A percentile compares a stretch with the other conserved stretches of the same genome.
phyloP scores from a whole-genome alignment of 2,888 invertebrate genomes.

The Andrena bicolor region DNA sequence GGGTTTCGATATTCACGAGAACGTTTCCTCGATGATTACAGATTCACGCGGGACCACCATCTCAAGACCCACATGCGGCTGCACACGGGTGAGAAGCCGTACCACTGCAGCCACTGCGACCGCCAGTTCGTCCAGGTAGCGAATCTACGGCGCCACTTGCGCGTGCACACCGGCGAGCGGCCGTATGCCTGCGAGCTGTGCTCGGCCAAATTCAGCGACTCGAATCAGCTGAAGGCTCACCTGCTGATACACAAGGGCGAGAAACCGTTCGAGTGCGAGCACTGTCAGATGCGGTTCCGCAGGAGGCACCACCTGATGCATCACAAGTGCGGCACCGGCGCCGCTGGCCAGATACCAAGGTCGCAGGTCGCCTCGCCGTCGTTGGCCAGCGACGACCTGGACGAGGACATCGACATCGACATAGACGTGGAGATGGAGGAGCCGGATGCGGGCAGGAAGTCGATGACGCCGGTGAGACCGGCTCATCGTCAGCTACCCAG shows the following conservation, averaged over 20 bases:
- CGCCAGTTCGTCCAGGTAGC: slow-evolving; percentile 97
- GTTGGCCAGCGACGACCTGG: slow-evolving; percentile 76
- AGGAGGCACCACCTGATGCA: slow-evolving; percentile 94
- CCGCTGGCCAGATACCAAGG: slow-evolving; percentile 29
- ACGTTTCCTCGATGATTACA: slow-evolving; percentile 55
- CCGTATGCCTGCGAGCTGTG: slow-evolving; percentile 96
- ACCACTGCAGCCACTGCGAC: slow-evolving; percentile 96
- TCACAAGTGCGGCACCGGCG: slow-evolving; percentile 90
- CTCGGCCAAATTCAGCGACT: slow-evolving; percentile 94
- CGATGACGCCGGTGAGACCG: slow-evolving; percentile 65
- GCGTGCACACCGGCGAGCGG: slow-evolving; percentile 96
- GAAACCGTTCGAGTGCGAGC: slow-evolving; percentile 93
- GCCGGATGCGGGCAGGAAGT: slow-evolving; percentile 83
- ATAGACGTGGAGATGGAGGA: slow-evolving; percentile 86
- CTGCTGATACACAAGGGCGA: slow-evolving; percentile 95
- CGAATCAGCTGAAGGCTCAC: slow-evolving; percentile 96
- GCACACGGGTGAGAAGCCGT: slow-evolving; percentile 97
- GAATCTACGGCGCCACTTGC: slow-evolving; percentile 93
- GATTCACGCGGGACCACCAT: slow-evolving; percentile 96
- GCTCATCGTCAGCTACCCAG: slow-evolving; percentile 81
- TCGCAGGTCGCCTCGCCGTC: slow-evolving; percentile 76
- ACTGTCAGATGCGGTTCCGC: slow-evolving; percentile 92
- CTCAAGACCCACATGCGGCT: slow-evolving; percentile 96
- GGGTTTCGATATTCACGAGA: background rate
- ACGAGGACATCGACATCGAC: slow-evolving; percentile 81